phyloP scores from a whole-genome alignment of 2,888 invertebrate species.

The Plagiodera versicolora region DNA sequence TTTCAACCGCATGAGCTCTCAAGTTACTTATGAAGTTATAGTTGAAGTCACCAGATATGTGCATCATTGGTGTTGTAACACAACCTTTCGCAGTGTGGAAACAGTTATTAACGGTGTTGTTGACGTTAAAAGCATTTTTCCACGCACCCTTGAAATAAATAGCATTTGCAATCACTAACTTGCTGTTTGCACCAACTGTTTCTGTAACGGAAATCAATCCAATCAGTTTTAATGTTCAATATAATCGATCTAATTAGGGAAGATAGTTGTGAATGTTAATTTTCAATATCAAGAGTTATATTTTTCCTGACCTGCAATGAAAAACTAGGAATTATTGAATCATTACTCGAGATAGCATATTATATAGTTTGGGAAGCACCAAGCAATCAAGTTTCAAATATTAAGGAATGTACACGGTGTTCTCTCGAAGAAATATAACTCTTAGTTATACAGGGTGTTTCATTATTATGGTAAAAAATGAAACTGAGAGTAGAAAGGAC shows the following conservation, averaged over 20 bases:
- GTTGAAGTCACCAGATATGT: constrained; percentile 62
- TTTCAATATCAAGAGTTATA: no score
- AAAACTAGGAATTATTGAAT: no score
- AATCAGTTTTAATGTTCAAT: no score
- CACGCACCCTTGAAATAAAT: constrained; percentile 80
- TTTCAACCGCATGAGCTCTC: constrained; percentile 68
- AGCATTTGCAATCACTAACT: constrained; percentile 74
- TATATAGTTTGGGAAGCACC: no score
- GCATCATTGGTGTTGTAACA: constrained; percentile 69
- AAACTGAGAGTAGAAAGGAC: no score
- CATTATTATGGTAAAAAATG: no score
- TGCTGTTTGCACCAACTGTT: constrained; percentile 57
- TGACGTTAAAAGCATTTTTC: constrained; percentile 66
- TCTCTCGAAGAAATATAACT: no score
- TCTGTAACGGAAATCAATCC: constrained; percentile 51
- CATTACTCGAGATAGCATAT: no score
- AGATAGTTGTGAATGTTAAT: no score
- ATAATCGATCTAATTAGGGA: no score
- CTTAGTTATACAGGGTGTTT: no score
- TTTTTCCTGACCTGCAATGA: no score
- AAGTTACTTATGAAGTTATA: constrained; percentile 64
- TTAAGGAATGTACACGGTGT: neutral
- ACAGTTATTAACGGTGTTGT: constrained; percentile 58
- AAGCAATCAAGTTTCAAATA: neutral
- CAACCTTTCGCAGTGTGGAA: constrained; percentile 67